Evolutionary conservation across 1,140 invertebrate genomes (phyloP).

Genomic region (Pachypeltis micranthus): DNA sequence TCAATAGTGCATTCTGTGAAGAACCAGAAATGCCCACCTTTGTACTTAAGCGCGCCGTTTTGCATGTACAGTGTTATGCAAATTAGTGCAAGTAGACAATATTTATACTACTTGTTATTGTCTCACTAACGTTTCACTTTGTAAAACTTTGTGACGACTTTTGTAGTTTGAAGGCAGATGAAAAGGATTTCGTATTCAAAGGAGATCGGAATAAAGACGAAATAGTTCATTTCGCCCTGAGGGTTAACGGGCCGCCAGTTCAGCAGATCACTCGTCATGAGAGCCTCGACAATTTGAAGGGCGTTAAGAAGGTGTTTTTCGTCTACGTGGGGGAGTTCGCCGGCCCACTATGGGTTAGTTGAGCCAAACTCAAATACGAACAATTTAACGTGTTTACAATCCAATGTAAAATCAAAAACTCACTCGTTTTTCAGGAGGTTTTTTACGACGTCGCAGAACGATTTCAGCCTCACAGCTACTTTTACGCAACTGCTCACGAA

Average conservation of each 20-base stretch:
- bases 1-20: too few species aligned
- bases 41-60: too few species aligned
- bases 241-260: conserved; percentile 78
- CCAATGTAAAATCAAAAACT: background rate
- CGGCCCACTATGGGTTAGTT: conserved; percentile 62
- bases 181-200: conserved; percentile 59
- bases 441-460: conserved; percentile 60
- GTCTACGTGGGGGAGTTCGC: conserved; percentile 63
- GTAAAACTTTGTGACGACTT: conserved; percentile 23
- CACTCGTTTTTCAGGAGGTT: conserved; percentile 52
- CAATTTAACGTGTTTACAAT: background rate
- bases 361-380: background rate
- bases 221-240: conserved; percentile 82
- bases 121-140: conserved; percentile 9
- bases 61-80: background rate
- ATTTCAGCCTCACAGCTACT: conserved; percentile 73
- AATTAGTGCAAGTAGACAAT: background rate
- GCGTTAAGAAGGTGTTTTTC: conserved; percentile 70
- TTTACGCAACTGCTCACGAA: conserved; percentile 61
- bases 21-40: too few species aligned
- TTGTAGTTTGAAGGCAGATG: conserved; percentile 72
- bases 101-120: too few species aligned
- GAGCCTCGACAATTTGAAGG: conserved; percentile 62
- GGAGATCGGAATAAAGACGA: conserved; percentile 86
- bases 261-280: conserved; percentile 62